Conservation (phyloP, 2,797 vertebrate species). For the Phyllotis vaccarum region DNA sequence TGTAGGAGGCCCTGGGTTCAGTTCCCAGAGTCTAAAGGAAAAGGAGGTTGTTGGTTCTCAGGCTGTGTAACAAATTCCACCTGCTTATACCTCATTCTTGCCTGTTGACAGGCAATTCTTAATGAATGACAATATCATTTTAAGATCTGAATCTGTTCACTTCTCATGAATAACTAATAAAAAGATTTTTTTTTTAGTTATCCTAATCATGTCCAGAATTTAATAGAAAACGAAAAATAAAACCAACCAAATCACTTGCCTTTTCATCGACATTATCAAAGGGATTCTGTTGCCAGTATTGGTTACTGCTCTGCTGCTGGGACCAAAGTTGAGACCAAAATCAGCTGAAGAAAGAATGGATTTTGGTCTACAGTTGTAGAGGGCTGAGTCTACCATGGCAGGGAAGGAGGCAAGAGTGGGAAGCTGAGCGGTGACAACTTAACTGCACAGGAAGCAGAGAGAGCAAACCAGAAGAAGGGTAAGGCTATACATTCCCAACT, state of each 20-base stretch:
- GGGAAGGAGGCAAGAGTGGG: background rate
- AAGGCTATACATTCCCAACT: background rate
- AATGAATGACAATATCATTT: conserved; percentile 14
- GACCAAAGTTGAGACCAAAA: background rate
- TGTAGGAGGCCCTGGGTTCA: background rate
- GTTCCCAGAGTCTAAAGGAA: background rate
- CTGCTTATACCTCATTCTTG: background rate
- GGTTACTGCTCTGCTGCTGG: background rate
- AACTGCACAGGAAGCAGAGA: background rate
- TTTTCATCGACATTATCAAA: background rate
- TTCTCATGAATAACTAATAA: background rate
- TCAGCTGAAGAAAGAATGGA: background rate
- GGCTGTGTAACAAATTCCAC: background rate
- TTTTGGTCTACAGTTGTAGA: background rate
- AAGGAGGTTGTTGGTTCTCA: background rate
- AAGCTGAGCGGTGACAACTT: background rate
- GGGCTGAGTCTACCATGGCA: background rate
- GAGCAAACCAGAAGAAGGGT: background rate
- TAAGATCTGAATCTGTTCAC: background rate
- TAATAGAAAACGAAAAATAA: background rate
- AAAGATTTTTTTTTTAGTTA: background rate
- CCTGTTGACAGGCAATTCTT: background rate
- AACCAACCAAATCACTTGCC: background rate
- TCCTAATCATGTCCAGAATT: background rate
- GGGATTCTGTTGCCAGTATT: background rate